A percentile compares a stretch with the other conserved stretches of the same genome.
phyloP scores from a whole-genome alignment of 2,888 invertebrate species.

The Thymelicus sylvestris region DNA sequence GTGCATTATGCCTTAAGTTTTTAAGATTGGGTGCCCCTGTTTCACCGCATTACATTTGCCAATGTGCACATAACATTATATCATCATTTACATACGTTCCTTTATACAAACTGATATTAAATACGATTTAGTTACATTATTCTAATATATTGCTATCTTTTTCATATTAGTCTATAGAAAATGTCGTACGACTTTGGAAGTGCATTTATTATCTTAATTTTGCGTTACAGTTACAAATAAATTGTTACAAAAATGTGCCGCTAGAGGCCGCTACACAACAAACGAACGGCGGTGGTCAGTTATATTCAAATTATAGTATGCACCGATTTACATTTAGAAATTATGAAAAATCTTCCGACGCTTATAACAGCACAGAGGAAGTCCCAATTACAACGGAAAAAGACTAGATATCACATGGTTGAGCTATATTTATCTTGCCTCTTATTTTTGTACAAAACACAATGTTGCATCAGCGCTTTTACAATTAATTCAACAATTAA shows the following conservation, averaged over 20 bases:
- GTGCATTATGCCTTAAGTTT: slow-evolving; percentile 73
- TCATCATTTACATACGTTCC: slow-evolving; percentile 68
- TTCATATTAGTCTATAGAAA: slow-evolving; percentile 83
- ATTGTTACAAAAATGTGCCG: slow-evolving; percentile 42
- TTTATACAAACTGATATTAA: slow-evolving; percentile 79
- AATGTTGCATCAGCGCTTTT: slow-evolving; percentile 23
- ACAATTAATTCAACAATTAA: slow-evolving; percentile 25
- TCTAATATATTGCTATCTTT: slow-evolving; percentile 85
- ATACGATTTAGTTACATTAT: slow-evolving; percentile 80
- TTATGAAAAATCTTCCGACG: slow-evolving; percentile 41
- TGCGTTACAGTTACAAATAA: slow-evolving; percentile 41
- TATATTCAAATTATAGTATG: slow-evolving; percentile 29
- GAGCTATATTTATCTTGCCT: slow-evolving; percentile 74
- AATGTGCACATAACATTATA: slow-evolving; percentile 70
- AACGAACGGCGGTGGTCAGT: slow-evolving; percentile 33
- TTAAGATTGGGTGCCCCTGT: slow-evolving; percentile 73
- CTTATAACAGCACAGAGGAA: slow-evolving; percentile 46
- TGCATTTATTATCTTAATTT: slow-evolving; percentile 54
- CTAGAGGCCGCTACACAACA: slow-evolving; percentile 30
- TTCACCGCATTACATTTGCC: slow-evolving; percentile 69
- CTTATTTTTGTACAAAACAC: slow-evolving; percentile 44
- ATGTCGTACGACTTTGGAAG: slow-evolving; percentile 70
- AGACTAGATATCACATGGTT: slow-evolving; percentile 84
- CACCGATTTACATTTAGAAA: slow-evolving; percentile 34
- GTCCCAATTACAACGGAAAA: slow-evolving; percentile 65